phyloP scores from a whole-genome alignment of 2,797 vertebrate genomes.

The Corythornis leucogaster region DNA sequence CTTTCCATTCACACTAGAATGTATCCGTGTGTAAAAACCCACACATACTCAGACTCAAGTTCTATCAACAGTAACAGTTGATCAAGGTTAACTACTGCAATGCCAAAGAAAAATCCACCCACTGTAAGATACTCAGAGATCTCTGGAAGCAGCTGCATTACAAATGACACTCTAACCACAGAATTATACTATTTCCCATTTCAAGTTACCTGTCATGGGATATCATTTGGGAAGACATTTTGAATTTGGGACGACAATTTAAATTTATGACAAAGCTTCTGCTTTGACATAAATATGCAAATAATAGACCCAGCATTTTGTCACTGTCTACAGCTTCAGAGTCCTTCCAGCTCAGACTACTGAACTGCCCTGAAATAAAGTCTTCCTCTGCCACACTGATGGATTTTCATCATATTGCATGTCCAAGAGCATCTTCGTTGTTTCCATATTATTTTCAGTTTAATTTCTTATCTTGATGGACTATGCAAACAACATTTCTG shows the following conservation, averaged over 20 bases:
- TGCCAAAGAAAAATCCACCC: neutral
- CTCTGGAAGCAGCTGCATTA: neutral
- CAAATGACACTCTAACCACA: neutral
- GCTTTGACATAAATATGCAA: conserved; percentile 26
- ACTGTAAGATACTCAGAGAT: neutral
- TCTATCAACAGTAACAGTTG: neutral
- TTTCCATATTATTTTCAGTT: conserved; percentile 49
- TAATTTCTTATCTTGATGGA: neutral
- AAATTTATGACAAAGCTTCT: neutral
- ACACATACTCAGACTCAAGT: neutral
- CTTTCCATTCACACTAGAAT: neutral
- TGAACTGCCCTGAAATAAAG: conserved; percentile 32
- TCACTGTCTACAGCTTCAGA: neutral
- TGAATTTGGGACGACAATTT: neutral
- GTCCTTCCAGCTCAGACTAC: neutral
- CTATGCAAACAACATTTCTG: neutral
- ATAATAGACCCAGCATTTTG: conserved; percentile 9
- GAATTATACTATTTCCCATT: neutral
- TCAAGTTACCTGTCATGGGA: neutral
- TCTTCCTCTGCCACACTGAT: conserved; percentile 10
- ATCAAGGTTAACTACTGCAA: neutral
- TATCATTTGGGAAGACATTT: neutral
- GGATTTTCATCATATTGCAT: conserved; percentile 51
- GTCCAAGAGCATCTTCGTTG: conserved; percentile 22
- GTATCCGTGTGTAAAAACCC: neutral